phyloP scores from a whole-genome alignment of 2,113 vertebrate species.

The Nothoprocta pentlandii region DNA sequence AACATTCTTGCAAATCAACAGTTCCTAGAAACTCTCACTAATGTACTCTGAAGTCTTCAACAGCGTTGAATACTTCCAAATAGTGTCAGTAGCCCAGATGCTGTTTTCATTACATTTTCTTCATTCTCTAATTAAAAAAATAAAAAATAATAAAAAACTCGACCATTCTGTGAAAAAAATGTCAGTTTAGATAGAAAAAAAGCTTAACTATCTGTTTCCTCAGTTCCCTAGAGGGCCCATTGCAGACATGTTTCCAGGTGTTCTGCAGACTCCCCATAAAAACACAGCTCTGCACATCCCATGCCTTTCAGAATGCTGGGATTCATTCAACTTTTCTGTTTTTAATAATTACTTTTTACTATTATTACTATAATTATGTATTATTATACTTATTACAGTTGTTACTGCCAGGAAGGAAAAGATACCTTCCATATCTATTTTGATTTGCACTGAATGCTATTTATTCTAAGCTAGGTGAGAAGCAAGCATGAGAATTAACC shows the following conservation, averaged over 20 bases:
- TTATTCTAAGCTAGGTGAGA: neutral
- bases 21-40: neutral
- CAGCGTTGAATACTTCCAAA: neutral
- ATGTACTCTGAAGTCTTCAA: neutral
- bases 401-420: neutral
- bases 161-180: neutral
- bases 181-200: neutral
- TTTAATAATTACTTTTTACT: too few species aligned
- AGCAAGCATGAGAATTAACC: neutral
- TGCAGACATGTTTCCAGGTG: neutral
- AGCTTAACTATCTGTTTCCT: neutral
- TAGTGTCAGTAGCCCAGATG: neutral
- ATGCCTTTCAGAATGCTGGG: rapidly evolving
- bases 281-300: neutral
- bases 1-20: neutral
- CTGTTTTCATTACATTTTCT: neutral
- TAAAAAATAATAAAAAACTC: neutral
- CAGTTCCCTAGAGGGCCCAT: neutral
- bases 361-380: too few species aligned
- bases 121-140: neutral
- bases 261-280: neutral
- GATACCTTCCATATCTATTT: neutral
- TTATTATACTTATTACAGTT: neutral
- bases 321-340: neutral
- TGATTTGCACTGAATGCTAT: neutral